Evolutionary conservation across 2,113 vertebrate species (phyloP), one percentile per base, ranked within the genome.

Genomic region (Neoarius graeffei): DNA sequence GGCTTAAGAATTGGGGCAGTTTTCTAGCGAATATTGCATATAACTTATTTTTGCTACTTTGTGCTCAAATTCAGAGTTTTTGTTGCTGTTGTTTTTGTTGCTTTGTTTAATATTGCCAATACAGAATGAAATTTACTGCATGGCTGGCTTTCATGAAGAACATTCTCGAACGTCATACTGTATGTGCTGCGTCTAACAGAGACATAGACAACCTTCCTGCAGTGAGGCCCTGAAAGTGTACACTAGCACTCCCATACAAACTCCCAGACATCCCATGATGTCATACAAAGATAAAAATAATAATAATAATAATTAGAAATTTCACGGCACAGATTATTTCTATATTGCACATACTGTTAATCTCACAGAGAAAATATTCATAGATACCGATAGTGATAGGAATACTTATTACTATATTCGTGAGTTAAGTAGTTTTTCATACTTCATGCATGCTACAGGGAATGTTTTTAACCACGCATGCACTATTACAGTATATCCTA

Each of bases 361-460:
- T 92, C 85, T 88, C 86, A 93, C 89, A 91, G 85, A 87, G 81
- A 91, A 86, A 89, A 91, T 86, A 90, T 84, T 67, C 42, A 84
- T 84, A 89, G 84, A 88, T 86, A 85, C 74, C 81, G 23, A 92
- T 85, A 92, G 87, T 85, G 87, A 88, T 74, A 92, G 87, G 93
- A 89, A 88, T 91, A 87, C 73, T 86, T 85, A 92, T 83, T 90
- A 84, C 85, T 92, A 85, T 3, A 42, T 91, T 91, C 85, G 83
- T 86, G 90, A 85, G 89, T 91, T 90, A 90, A 89, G 93, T 87
- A 91, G 87, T 91, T 89, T 88, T 82, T 82, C 35, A 35, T 92
- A 93, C 86, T 90, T 91, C 90, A 90, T 90, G 87, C 94, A 95
- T 95, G 95, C 94, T 93, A 93, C 88, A 91, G 79, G 89, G 85